Percentiles rank a stretch among this genome's conserved stretches.
Evolutionary conservation across 2,888 invertebrate species (phyloP).

Genomic region (Thereva unica): DNA sequence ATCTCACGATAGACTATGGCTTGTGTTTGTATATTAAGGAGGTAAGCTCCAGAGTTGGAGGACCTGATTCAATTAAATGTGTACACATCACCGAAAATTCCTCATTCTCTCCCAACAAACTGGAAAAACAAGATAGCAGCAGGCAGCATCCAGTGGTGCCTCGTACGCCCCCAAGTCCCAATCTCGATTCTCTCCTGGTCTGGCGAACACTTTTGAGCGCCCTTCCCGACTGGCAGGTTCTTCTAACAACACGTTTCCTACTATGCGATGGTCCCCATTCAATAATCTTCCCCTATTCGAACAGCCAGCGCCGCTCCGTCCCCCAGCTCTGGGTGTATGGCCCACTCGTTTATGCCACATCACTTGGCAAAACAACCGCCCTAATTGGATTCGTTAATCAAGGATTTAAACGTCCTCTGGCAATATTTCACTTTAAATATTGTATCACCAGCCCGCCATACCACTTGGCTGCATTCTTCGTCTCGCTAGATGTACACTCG

Average conservation of each 20-base stretch:
- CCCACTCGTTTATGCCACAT: slow-evolving; percentile 45
- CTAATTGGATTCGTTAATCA: slow-evolving; percentile 51
- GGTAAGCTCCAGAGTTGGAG: slow-evolving; percentile 33
- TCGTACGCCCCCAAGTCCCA: not conserved
- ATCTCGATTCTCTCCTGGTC: slow-evolving; percentile 11
- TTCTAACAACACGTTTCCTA: slow-evolving; percentile 35
- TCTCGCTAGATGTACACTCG: slow-evolving; percentile 13
- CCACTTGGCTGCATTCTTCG: slow-evolving; percentile 33
- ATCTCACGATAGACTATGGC: slow-evolving; percentile 30
- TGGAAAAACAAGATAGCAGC: slow-evolving; percentile 32
- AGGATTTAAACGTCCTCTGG: slow-evolving; percentile 49
- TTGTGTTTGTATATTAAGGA: slow-evolving; percentile 34
- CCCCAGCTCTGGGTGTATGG: slow-evolving; percentile 42
- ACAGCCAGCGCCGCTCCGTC: slow-evolving; percentile 41
- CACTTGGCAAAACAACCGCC: slow-evolving; percentile 47
- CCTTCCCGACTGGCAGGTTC: slow-evolving; percentile 1
- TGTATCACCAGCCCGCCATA: slow-evolving; percentile 32
- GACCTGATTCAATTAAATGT: slow-evolving; percentile 40
- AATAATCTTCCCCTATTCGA: slow-evolving; percentile 35
- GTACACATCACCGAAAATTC: slow-evolving; percentile 33
- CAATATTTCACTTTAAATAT: slow-evolving; percentile 44
- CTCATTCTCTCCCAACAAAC: slow-evolving; percentile 30
- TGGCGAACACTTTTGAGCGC: slow-evolving; percentile 35
- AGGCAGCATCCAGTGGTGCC: slow-evolving; percentile 16
- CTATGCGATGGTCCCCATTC: slow-evolving; percentile 33